A percentile compares a stretch with the other conserved stretches of the same genome.
Conservation (phyloP, 2,888 invertebrate species). For the Dryadula phaetusa region DNA sequence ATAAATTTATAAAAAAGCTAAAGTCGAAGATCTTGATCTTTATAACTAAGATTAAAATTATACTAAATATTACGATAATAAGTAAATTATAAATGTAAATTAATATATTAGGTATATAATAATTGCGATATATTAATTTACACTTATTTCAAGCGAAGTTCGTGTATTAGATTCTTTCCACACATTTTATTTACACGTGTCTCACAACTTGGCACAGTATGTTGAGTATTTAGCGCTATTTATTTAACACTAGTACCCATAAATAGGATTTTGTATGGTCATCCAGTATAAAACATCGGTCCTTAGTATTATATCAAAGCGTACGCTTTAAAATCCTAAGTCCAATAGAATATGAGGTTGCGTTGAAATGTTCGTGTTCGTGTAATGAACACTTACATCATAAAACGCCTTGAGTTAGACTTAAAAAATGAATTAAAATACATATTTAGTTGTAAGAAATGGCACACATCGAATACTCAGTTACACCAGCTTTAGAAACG, state of each 20-base stretch:
- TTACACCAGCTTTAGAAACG: slow-evolving; percentile 21
- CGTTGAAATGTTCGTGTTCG: slow-evolving; percentile 20
- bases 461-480: slow-evolving; percentile 35
- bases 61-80: too few species aligned
- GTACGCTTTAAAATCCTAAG: slow-evolving; percentile 6
- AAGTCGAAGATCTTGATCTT: too few species aligned
- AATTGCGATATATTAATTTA: neutral
- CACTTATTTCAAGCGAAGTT: neutral
- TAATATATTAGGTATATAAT: too few species aligned
- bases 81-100: too few species aligned
- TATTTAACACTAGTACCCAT: neutral
- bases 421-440: slow-evolving; percentile 21
- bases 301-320: slow-evolving; percentile 11
- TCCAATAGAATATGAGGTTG: slow-evolving; percentile 19
- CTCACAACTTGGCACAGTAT: neutral
- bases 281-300: slow-evolving; percentile 12
- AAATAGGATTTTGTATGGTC: slow-evolving; percentile 5
- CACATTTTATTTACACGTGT: neutral
- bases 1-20: too few species aligned
- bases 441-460: slow-evolving; percentile 24
- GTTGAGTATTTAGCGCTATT: neutral
- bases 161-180: neutral
- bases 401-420: slow-evolving; percentile 20
- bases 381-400: slow-evolving; percentile 41
- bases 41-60: too few species aligned